Evolutionary conservation across 1,140 invertebrate species (phyloP).

Genomic region (Lerema accius): DNA sequence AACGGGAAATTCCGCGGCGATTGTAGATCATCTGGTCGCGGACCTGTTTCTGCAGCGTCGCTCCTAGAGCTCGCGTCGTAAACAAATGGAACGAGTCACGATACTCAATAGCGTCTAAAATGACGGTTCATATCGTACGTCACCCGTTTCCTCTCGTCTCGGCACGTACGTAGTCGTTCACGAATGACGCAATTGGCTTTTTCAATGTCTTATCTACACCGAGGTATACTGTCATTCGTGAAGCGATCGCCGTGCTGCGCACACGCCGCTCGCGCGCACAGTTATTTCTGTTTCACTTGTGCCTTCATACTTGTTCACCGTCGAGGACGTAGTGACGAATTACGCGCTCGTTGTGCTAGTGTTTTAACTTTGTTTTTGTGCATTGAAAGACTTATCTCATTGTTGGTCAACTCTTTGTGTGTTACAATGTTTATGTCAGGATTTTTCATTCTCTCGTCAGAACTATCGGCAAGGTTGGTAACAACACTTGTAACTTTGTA

Average conservation of each 20-base stretch:
- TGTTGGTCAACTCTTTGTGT: slow-evolving; percentile 45
- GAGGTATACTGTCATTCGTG: slow-evolving; percentile 77
- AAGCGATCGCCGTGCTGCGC: slow-evolving; percentile 70
- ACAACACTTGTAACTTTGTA: slow-evolving; percentile 61
- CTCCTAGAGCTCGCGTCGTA: slow-evolving; percentile 50
- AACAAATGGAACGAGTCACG: slow-evolving; percentile 70
- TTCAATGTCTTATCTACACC: slow-evolving; percentile 81
- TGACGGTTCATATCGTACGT: slow-evolving; percentile 71
- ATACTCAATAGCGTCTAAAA: slow-evolving; percentile 67
- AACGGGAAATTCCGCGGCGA: slow-evolving; percentile 19
- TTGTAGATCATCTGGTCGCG: slow-evolving; percentile 7
- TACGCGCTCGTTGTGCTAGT: slow-evolving; percentile 68
- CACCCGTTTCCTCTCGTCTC: slow-evolving; percentile 77
- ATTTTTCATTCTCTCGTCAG: slow-evolving; percentile 74
- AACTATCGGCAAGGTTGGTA: slow-evolving; percentile 75
- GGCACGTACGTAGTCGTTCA: slow-evolving; percentile 72
- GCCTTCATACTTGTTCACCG: slow-evolving; percentile 66
- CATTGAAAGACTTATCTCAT: slow-evolving; percentile 55
- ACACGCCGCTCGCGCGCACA: slow-evolving; percentile 51
- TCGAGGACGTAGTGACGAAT: slow-evolving; percentile 75
- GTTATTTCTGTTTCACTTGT: slow-evolving; percentile 71
- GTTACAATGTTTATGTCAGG: slow-evolving; percentile 73
- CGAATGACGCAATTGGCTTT: slow-evolving; percentile 80
- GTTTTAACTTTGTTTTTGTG: slow-evolving; percentile 70
- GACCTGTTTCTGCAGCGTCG: slow-evolving; percentile 29